These are phyloP conservation scores for Caracal caracal DNA, from an alignment of 2,113 vertebrate species.

Conservation along the genomic window DNA sequence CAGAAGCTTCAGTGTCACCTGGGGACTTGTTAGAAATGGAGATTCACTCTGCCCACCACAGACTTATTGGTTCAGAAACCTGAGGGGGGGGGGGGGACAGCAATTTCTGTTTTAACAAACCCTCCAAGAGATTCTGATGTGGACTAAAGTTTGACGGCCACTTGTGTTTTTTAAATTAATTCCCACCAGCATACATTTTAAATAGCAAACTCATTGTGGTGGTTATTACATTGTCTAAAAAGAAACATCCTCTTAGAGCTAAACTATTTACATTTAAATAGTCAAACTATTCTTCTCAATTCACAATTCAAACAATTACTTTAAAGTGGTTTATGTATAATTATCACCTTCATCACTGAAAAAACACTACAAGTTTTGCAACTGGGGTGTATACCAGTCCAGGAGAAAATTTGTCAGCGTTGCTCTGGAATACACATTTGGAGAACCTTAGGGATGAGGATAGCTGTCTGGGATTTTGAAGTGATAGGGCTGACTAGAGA, in stretches of 20 bases:
- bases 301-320: slow-evolving; percentile 1
- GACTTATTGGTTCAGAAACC: not conserved
- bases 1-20: not conserved
- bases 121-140: not conserved
- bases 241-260: slow-evolving; percentile 4
- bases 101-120: not conserved
- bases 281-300: not conserved
- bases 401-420: not conserved
- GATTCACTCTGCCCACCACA: not conserved
- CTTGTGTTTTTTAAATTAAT: slow-evolving; percentile 8
- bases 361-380: not conserved
- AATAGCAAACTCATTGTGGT: not conserved
- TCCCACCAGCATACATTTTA: slow-evolving; percentile 4
- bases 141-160: not conserved
- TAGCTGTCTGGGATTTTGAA: not conserved
- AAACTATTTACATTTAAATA: not conserved
- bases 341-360: not conserved
- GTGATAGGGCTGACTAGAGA: not conserved
- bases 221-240: not conserved
- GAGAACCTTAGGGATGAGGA: not conserved
- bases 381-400: not conserved
- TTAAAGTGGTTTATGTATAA: slow-evolving; percentile 25
- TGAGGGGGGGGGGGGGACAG: not conserved
- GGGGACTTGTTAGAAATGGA: not conserved
- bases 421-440: not conserved